Conservation (phyloP, 1,140 invertebrate genomes). For the Condylostylus longicornis region DNA sequence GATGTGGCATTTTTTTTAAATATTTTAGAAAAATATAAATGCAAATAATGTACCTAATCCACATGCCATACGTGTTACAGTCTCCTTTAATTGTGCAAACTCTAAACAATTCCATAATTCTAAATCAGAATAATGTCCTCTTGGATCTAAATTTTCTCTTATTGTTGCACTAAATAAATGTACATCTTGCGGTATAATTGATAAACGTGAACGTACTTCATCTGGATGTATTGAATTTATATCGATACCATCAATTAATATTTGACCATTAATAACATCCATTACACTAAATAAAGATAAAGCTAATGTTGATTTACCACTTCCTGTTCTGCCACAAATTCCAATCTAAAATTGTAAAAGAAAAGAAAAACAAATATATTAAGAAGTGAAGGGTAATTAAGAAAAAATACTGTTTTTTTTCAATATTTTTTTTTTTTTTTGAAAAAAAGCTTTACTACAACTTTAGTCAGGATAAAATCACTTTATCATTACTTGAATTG, state of each 20-base stretch:
- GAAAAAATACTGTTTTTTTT: no score
- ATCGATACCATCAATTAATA: constrained; percentile 53
- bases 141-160: constrained; percentile 80
- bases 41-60: constrained; percentile 47
- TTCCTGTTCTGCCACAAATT: constrained; percentile 63
- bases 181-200: constrained; percentile 83
- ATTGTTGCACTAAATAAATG: constrained; percentile 84
- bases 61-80: constrained; percentile 44
- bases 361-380: no score
- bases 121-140: constrained; percentile 50
- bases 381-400: no score
- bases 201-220: constrained; percentile 59
- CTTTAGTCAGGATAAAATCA: no score
- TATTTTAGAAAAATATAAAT: background rate
- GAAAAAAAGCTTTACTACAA: no score
- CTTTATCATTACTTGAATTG: no score
- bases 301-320: constrained; percentile 62
- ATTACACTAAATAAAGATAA: constrained; percentile 53
- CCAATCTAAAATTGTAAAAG: constrained; percentile 41
- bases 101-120: constrained; percentile 54
- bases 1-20: background rate
- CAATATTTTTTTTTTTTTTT: no score
- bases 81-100: constrained; percentile 56
- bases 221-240: constrained; percentile 49
- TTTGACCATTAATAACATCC: constrained; percentile 43